Evolutionary conservation across 2,113 vertebrate genomes (phyloP), one percentile per base, ranked within the genome.

Genomic region (Eretmochelys imbricata): DNA sequence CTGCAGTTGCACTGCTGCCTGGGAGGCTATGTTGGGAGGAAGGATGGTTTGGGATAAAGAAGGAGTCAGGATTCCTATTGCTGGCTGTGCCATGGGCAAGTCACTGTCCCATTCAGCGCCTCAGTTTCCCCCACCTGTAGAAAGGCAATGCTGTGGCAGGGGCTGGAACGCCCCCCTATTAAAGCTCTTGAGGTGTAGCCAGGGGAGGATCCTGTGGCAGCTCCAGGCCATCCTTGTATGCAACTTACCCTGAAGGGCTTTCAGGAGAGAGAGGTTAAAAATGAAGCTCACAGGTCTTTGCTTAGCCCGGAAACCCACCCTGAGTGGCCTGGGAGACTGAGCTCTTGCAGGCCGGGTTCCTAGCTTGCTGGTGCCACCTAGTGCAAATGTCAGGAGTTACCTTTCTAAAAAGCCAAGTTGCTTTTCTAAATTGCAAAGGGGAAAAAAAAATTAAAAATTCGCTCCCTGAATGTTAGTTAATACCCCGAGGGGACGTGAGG

Each of bases 361-460:
- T 2, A 11, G 79, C 31, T 57, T 49, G 51, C 7, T 20, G 85
- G 76, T 90, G 82, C 94, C 90, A 89, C 3, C 81, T 42, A 76
- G 16, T 35, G 89, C 80, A 79, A 7, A 13, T 13, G 89, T 17
- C 82, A 50, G 51, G 11, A 29, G 53, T 89, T 79, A 1, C 4
- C 51, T 72, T 80, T 27, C 65, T 35, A n/a, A 76, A 72, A 31
- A 53, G 80, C 35, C 76, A 50, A 72, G 24, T 86, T 54, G n/a
- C 65, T 88, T 51, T 51, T 35, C 69, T 38, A 38, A 38, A 72
- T 17, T 10, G n/a, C 17, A 10, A 72, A 38, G 35, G 4, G 27
- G 27, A 3, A 1, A 25, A 25, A 10, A 57, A 25, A 59, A 1
- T 5, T 3, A 29, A 13, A 4, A 38, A 38, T 72, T 9, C 19